Base-by-base conservation (phyloP, 2,797 vertebrate species). In the Aythya fuligula region DNA sequence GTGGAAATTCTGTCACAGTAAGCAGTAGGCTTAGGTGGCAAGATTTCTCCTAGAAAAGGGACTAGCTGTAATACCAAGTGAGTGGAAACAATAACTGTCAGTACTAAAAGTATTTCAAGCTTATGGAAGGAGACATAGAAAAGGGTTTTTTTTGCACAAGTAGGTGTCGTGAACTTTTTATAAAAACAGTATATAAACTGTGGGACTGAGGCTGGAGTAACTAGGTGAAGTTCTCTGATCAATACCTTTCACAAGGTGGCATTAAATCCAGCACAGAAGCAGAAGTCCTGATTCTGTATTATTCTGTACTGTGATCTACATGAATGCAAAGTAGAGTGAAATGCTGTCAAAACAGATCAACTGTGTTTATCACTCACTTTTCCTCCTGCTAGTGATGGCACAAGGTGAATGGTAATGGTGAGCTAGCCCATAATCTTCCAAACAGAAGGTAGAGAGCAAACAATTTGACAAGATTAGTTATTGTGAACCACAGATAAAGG, bases 401-500 rank as follows among this genome's bases (percentile, higher is more conserved):
- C 91, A 94, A 96, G 78, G 94, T 94, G 94, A 94, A 94, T 95
- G 89, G 94, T 72, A 96, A 89, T 95, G 93, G 94, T 95, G 90
- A 93, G 75, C 90, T 93, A 90, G 78, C 88, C 89, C 84, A 93
- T 95, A 96, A 95, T 96, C 92, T 94, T 94, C 85, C 34, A 96
- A 95, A 84, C 93, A 94, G 66, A 87, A 94, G 81, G 83, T 94
- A 89, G 74, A 95, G 58, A 91, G 72, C 90, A 96, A 97, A 95
- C 71, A 84, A 89, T 97, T 94, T 94, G 87, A 73, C 83, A 93
- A 95, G 94, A 95, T 96, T 95, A 96, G 91, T 95, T 96, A 85
- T 95, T 95, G 96, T 95, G 86, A 86, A 92, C 92, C 86, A 93
- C 94, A 94, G 94, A 96, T 93, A 96, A 97, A 96, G 73, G 93